A percentile compares a stretch with the other conserved stretches of the same genome.
Evolutionary conservation across 2,113 vertebrate genomes (phyloP).

Genomic region (Salvelinus alpinus): DNA sequence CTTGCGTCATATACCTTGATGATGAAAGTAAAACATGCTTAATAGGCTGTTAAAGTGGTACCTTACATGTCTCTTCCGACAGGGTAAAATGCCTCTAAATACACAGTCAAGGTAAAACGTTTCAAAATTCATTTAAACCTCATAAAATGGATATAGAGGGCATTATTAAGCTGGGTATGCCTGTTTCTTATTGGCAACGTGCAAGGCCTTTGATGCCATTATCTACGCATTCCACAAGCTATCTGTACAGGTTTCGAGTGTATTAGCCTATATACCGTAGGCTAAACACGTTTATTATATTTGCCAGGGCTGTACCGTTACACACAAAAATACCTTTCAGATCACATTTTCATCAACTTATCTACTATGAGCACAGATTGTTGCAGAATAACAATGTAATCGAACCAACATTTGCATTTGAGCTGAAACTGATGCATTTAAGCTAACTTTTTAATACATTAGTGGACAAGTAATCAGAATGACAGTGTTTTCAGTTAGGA

Average conservation of each 20-base stretch:
- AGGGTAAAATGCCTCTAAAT: not conserved
- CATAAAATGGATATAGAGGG: slow-evolving; percentile 6
- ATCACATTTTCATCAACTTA: not conserved
- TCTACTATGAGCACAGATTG: not conserved
- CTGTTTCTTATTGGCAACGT: slow-evolving; percentile 35
- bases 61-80: not conserved
- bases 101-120: not conserved
- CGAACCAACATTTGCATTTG: not conserved
- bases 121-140: not conserved
- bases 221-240: slow-evolving; percentile 40
- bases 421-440: too few species aligned
- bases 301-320: not conserved
- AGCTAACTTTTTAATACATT: too few species aligned
- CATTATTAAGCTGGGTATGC: slow-evolving; percentile 15
- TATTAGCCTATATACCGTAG: slow-evolving; percentile 5
- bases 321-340: not conserved
- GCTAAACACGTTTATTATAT: slow-evolving; percentile 1
- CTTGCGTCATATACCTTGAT: not conserved
- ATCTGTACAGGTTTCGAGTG: slow-evolving; percentile 17
- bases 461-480: too few species aligned
- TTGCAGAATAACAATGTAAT: not conserved
- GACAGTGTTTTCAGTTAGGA: not conserved
- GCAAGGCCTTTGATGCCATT: slow-evolving; percentile 29
- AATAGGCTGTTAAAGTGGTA: not conserved
- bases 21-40: not conserved